Evolutionary conservation across 2,888 invertebrate genomes (phyloP), one percentile per base, ranked within the genome.

Genomic region (Criorhina ranunculi): DNA sequence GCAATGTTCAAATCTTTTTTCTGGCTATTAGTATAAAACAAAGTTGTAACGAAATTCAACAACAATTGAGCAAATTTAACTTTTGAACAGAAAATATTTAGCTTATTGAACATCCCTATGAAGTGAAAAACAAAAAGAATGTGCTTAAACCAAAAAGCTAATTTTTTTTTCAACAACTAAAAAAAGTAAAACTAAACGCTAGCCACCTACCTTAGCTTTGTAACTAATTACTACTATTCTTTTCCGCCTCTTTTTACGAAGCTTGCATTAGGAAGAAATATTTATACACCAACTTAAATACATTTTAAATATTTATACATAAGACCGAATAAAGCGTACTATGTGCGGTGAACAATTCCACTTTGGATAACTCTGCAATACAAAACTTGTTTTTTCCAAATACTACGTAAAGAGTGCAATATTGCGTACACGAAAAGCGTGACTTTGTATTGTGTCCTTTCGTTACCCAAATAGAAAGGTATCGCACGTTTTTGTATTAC

Each of bases 241-340:
- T 90, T 90, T 91, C 91, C 91, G 91, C 89, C 91, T 90, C 90
- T 90, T 91, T 90, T 91, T 91, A 89, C 90, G 90, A 90, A 91
- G 90, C 91, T 91, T 91, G 90, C 89, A 87, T 87, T 82, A 87
- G 53, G 29, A 49, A 85, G 57, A 86, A 81, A 80, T 37, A n/a
- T 77, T 24, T 46, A 59, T 76, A 80, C 42, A 60, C 49, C 55
- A 86, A 78, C 66, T 75, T 66, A 69, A 69, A 70, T 53, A 72
- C 59, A 4, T 72, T 42, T 11, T 29, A 49, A 62, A 62, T 37
- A 53, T 29, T 37, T 12, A 40, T 49, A 29, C 24, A 64, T n/a
- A 15, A 40, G n/a, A 57, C 9, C 24, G 5, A 46, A 33, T 11
- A 17, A 66, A 66, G 64, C 31, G 33, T 33, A 44, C 15, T 66